These are phyloP conservation scores for Huso huso DNA, from an alignment of 2,797 vertebrate species.

Conservation along the genomic window DNA sequence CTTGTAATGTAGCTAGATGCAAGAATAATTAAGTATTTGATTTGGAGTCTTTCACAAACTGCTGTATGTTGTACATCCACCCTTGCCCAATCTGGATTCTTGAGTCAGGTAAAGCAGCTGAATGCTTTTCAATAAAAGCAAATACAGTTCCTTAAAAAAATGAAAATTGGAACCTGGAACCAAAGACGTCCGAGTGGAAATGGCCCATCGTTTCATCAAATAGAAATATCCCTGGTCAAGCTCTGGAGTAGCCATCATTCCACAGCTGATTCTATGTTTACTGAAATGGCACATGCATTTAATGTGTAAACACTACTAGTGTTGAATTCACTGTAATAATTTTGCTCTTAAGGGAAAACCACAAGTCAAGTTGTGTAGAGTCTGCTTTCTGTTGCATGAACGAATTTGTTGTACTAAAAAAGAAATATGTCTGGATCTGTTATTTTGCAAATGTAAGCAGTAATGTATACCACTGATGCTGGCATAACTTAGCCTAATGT, in stretches of 20 bases:
- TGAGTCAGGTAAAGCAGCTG: slow-evolving; percentile 30
- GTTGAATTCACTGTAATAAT: slow-evolving; percentile 38
- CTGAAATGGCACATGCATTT: slow-evolving; percentile 45
- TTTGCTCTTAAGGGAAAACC: slow-evolving; percentile 59
- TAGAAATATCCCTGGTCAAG: slow-evolving; percentile 18
- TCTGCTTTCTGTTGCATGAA: slow-evolving; percentile 62
- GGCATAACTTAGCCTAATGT: slow-evolving; percentile 40
- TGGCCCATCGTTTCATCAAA: slow-evolving; percentile 39
- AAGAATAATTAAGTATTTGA: too few species aligned
- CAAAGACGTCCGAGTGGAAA: slow-evolving; percentile 43
- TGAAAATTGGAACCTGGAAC: slow-evolving; percentile 46
- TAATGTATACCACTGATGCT: slow-evolving; percentile 55
- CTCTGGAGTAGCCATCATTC: slow-evolving; percentile 46
- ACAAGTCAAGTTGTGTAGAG: slow-evolving; percentile 56
- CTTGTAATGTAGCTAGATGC: not conserved
- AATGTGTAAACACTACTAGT: slow-evolving; percentile 46
- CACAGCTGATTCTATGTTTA: slow-evolving; percentile 47
- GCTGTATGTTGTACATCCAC: too few species aligned
- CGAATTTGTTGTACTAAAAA: slow-evolving; percentile 28
- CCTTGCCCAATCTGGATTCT: too few species aligned
- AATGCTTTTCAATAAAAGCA: slow-evolving; percentile 22
- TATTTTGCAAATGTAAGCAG: slow-evolving; percentile 36
- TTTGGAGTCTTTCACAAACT: too few species aligned
- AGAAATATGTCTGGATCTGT: slow-evolving; percentile 32
- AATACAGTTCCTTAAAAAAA: slow-evolving; percentile 11